These are phyloP conservation scores for Meloidogyne exigua DNA, from an alignment of 1,140 invertebrate species.

Conservation along the genomic window DNA sequence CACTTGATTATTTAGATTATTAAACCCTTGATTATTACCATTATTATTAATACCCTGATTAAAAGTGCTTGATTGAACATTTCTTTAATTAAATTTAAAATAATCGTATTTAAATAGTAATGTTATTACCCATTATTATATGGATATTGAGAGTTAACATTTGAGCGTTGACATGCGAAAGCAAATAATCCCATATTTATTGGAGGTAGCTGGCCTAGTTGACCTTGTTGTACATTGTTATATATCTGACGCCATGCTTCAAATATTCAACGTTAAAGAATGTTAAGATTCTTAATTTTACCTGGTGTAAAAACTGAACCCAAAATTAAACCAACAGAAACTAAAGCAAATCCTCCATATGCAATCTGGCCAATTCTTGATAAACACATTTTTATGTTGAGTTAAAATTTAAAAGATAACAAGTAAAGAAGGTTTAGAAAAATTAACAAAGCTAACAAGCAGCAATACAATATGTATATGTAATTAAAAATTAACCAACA, in stretches of 20 bases:
- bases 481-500: no score
- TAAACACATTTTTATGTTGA: constrained; percentile 39
- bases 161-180: constrained; percentile 26
- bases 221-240: constrained; percentile 19
- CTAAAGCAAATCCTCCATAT: constrained; percentile 41
- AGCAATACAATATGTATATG: no score
- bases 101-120: no score
- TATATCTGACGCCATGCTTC: constrained; percentile 23
- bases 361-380: constrained; percentile 45
- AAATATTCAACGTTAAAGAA: neutral
- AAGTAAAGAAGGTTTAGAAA: no score
- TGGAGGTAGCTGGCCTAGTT: constrained; percentile 18
- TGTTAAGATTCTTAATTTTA: neutral
- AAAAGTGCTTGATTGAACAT: neutral
- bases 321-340: constrained; percentile 38
- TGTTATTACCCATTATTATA: neutral
- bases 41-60: neutral
- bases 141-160: neutral
- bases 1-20: constrained; percentile 1
- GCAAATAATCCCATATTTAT: constrained; percentile 36
- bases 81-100: neutral
- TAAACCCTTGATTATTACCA: constrained; percentile 8
- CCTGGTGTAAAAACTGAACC: constrained; percentile 46
- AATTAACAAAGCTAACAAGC: no score
- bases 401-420: no score